These are phyloP conservation scores for Ophthalmolycus amberensis DNA, from an alignment of 2,113 vertebrate species.

Conservation along the genomic window DNA sequence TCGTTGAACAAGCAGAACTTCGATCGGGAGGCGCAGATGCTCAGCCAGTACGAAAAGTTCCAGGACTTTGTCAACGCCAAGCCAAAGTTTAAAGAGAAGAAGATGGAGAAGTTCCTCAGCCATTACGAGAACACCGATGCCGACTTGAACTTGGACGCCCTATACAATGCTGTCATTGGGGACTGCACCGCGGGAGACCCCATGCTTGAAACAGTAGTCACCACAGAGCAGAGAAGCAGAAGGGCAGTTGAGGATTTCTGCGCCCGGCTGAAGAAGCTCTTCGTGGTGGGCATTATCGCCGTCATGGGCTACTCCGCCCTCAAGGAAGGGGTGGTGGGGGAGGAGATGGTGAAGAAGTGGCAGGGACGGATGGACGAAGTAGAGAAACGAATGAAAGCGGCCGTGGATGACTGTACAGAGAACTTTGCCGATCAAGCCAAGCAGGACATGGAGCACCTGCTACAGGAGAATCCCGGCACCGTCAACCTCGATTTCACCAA, in stretches of 20 bases:
- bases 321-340: slow-evolving; percentile 75
- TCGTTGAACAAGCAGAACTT: slow-evolving; percentile 85
- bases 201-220: slow-evolving; percentile 78
- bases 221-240: slow-evolving; percentile 75
- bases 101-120: slow-evolving; percentile 83
- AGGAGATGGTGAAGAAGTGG: slow-evolving; percentile 83
- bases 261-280: slow-evolving; percentile 84
- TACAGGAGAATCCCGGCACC: slow-evolving; percentile 65
- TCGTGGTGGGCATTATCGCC: slow-evolving; percentile 83
- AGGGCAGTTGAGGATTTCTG: slow-evolving; percentile 85
- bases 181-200: slow-evolving; percentile 75
- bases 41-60: slow-evolving; percentile 87
- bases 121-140: slow-evolving; percentile 81
- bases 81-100: slow-evolving; percentile 82
- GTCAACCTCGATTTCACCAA: slow-evolving; percentile 71
- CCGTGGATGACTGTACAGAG: slow-evolving; percentile 82
- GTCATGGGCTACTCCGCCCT: slow-evolving; percentile 83
- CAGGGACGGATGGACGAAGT: slow-evolving; percentile 81
- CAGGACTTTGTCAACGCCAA: slow-evolving; percentile 84
- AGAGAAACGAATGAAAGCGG: slow-evolving; percentile 84
- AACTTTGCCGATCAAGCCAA: slow-evolving; percentile 84
- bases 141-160: slow-evolving; percentile 82
- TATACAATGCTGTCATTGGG: slow-evolving; percentile 81
- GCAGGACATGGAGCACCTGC: slow-evolving; percentile 74
- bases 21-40: slow-evolving; percentile 81